phyloP scores from a whole-genome alignment of 2,797 vertebrate genomes.

The Periophthalmus magnuspinnatus region DNA sequence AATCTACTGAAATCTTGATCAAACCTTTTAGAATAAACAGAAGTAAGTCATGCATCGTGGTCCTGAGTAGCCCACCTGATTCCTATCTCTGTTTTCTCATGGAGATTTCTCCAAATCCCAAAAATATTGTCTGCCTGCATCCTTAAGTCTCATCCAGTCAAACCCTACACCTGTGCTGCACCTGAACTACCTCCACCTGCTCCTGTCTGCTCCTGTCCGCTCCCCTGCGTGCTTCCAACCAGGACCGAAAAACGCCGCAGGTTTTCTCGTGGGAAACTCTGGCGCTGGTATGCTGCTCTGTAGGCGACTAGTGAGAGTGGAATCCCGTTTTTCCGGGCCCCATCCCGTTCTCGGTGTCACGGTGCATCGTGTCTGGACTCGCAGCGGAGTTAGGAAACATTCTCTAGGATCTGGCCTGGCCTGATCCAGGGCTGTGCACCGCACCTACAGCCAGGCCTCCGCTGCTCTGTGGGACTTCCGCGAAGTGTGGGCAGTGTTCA shows the following conservation, averaged over 20 bases:
- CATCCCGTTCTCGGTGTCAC: constrained; percentile 45
- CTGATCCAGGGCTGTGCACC: constrained; percentile 43
- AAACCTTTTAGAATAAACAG: not conserved
- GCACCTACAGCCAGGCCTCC: constrained; percentile 5
- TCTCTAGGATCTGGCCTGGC: constrained; percentile 50
- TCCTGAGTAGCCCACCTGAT: constrained; percentile 36
- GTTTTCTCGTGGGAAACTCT: constrained; percentile 77
- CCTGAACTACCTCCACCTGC: constrained; percentile 16
- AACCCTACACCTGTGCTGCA: constrained; percentile 9
- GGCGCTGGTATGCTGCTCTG: constrained; percentile 67
- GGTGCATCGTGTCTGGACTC: constrained; percentile 58
- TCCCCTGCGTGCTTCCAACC: constrained; percentile 11
- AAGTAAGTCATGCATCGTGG: constrained; percentile 14
- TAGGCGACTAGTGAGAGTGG: constrained; percentile 62
- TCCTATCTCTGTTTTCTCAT: constrained; percentile 56
- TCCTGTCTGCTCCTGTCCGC: constrained; percentile 11
- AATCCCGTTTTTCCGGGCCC: constrained; percentile 75
- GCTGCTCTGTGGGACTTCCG: not conserved
- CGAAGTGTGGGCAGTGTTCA: not conserved
- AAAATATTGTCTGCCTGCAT: constrained; percentile 11
- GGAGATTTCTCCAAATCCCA: constrained; percentile 34
- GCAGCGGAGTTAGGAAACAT: constrained; percentile 52
- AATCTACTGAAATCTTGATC: not conserved
- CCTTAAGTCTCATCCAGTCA: constrained; percentile 14
- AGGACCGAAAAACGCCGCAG: constrained; percentile 61